Conservation (phyloP, 1,140 invertebrate genomes). For the Pogonomyrmex barbatus region DNA sequence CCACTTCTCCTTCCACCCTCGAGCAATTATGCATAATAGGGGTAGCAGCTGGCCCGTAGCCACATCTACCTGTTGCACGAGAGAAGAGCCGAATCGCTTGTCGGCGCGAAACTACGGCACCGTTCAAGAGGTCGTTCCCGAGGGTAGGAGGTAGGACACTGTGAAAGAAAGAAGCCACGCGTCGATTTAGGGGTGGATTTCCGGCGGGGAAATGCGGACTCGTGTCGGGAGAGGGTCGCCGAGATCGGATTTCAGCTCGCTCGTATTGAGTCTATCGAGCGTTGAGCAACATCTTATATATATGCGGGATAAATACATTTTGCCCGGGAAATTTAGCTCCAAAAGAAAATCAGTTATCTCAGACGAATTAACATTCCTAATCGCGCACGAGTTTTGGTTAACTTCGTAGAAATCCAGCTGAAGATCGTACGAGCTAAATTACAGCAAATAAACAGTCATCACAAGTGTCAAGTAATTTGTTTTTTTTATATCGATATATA, state of each 20-base stretch:
- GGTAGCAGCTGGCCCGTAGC: constrained; percentile 77
- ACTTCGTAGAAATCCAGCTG: neutral
- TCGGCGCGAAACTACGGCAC: constrained; percentile 78
- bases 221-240: constrained; percentile 37
- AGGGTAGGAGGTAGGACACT: constrained; percentile 66
- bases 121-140: constrained; percentile 79
- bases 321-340: neutral
- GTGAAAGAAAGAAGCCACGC: constrained; percentile 71
- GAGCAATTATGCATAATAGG: constrained; percentile 81
- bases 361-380: neutral
- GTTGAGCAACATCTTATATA: constrained; percentile 5
- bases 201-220: constrained; percentile 41
- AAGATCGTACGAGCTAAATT: neutral
- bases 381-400: neutral
- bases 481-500: neutral
- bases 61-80: constrained; percentile 82
- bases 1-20: constrained; percentile 68
- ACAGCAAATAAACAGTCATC: neutral
- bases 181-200: constrained; percentile 69
- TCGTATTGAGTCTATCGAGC: constrained; percentile 25
- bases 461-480: neutral
- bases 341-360: neutral
- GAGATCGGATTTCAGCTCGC: constrained; percentile 50
- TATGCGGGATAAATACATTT: constrained; percentile 1
- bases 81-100: constrained; percentile 75